These are phyloP conservation scores for Camptogramma bilineatum DNA, from an alignment of 2,888 invertebrate species.

Conservation along the genomic window DNA sequence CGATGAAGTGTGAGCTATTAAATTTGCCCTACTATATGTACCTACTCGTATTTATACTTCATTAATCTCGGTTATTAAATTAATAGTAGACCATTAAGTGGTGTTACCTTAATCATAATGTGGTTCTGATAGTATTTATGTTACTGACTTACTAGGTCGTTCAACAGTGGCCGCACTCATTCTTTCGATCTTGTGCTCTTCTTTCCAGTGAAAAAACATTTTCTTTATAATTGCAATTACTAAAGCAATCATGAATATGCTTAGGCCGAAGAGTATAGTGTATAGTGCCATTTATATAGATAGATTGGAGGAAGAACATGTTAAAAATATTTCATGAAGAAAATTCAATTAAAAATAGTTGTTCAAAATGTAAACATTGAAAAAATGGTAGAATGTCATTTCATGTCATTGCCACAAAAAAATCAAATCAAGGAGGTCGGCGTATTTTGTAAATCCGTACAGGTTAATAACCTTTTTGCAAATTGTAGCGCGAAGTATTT, in stretches of 20 bases:
- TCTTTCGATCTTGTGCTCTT: conserved; percentile 73
- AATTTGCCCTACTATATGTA: too few species aligned
- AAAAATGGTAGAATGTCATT: conserved; percentile 12
- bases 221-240: conserved; percentile 77
- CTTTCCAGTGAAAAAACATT: conserved; percentile 78
- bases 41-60: too few species aligned
- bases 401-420: background rate
- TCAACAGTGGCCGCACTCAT: conserved; percentile 53
- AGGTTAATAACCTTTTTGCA: conserved; percentile 15
- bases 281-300: conserved; percentile 70
- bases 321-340: conserved; percentile 35
- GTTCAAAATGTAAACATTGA: conserved; percentile 11
- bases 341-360: conserved; percentile 6
- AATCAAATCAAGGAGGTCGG: conserved; percentile 11
- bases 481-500: conserved; percentile 12
- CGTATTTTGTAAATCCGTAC: background rate
- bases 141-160: conserved; percentile 63
- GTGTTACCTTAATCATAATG: too few species aligned
- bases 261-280: conserved; percentile 76
- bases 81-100: too few species aligned
- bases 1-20: too few species aligned
- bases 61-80: too few species aligned
- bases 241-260: conserved; percentile 77
- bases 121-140: background rate
- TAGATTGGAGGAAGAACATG: conserved; percentile 27